Conservation (phyloP, 2,113 vertebrate genomes). For the Microcebus murinus region DNA sequence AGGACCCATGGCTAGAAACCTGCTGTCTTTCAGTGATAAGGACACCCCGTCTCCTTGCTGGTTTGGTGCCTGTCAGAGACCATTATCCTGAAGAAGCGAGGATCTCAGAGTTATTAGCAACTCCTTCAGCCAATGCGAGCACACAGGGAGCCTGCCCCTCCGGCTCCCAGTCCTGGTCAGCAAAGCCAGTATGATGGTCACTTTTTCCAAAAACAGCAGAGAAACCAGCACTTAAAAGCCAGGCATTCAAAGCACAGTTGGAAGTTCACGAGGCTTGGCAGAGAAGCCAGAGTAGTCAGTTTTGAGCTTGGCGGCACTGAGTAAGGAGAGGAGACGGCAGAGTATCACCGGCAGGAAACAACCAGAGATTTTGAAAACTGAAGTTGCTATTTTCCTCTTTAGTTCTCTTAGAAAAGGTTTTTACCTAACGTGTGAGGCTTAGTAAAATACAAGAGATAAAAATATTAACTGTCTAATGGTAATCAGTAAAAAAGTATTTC, state of each 20-base stretch:
- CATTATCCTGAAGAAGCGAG: not conserved
- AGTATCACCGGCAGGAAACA: not conserved
- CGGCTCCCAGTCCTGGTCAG: not conserved
- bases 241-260: not conserved
- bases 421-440: not conserved
- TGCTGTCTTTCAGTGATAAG: not conserved
- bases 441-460: conserved; percentile 35
- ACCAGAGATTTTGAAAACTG: not conserved
- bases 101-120: not conserved
- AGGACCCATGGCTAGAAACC: not conserved
- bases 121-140: not conserved
- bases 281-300: not conserved
- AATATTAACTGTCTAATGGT: not conserved
- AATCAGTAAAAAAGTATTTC: conserved; percentile 42
- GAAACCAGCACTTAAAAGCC: not conserved
- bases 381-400: not conserved
- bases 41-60: not conserved
- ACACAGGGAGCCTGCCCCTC: not conserved
- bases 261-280: not conserved
- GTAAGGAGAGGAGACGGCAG: not conserved
- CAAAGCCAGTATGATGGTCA: not conserved
- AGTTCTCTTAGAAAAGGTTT: not conserved
- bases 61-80: not conserved
- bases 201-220: not conserved
- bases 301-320: not conserved